phyloP scores from a whole-genome alignment of 2,888 invertebrate genomes.

The Tholera decimalis region DNA sequence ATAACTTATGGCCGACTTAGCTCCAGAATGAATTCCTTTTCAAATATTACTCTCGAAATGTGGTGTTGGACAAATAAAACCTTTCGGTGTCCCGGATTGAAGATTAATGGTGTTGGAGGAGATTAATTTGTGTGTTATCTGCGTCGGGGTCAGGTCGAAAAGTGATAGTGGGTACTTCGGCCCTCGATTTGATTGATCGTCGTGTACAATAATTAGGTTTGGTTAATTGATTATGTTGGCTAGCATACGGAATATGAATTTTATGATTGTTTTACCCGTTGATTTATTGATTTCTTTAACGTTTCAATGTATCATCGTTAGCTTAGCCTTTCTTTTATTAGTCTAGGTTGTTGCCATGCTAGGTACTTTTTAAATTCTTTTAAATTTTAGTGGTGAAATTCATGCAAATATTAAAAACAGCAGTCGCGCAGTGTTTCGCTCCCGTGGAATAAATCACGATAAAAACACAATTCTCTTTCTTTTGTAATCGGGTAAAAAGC shows the following conservation, averaged over 20 bases:
- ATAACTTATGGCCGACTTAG: slow-evolving; percentile 68
- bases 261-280: slow-evolving; percentile 12
- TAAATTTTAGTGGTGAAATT: too few species aligned
- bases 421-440: too few species aligned
- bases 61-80: slow-evolving; percentile 68
- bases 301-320: slow-evolving; percentile 6
- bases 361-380: not conserved
- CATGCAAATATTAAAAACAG: too few species aligned
- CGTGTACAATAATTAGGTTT: slow-evolving; percentile 44
- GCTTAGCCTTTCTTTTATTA: not conserved
- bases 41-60: slow-evolving; percentile 63
- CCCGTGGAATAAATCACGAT: too few species aligned
- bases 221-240: slow-evolving; percentile 37
- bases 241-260: slow-evolving; percentile 20
- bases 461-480: too few species aligned
- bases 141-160: slow-evolving; percentile 46
- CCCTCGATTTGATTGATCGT: slow-evolving; percentile 50
- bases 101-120: slow-evolving; percentile 63
- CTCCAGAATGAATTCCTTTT: slow-evolving; percentile 67
- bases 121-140: slow-evolving; percentile 63
- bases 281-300: slow-evolving; percentile 28
- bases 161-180: slow-evolving; percentile 44
- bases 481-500: too few species aligned
- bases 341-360: not conserved
- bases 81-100: slow-evolving; percentile 59